These are phyloP conservation scores for Yponomeuta cagnagella DNA, from an alignment of 2,888 invertebrate species.

Conservation along the genomic window DNA sequence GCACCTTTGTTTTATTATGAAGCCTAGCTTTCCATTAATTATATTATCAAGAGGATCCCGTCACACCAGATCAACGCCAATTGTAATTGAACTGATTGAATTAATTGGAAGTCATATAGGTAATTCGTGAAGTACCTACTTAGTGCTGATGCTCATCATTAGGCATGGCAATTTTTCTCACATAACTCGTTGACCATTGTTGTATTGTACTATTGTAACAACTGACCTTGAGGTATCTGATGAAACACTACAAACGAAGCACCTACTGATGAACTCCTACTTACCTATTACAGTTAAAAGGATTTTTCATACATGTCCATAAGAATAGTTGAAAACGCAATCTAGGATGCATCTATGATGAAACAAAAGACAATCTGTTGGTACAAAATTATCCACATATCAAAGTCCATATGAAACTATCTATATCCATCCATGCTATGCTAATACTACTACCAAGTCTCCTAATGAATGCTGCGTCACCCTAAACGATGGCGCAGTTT, in stretches of 20 bases:
- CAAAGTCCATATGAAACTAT: no score
- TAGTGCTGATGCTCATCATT: neutral
- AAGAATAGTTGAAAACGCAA: neutral
- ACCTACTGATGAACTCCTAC: neutral
- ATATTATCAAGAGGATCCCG: neutral
- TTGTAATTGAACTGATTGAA: neutral
- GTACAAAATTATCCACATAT: no score
- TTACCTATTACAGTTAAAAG: neutral
- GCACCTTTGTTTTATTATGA: neutral
- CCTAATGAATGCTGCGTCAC: neutral
- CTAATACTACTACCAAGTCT: no score
- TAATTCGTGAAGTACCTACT: neutral
- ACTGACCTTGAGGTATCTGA: conserved; percentile 5
- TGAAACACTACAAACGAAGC: neutral
- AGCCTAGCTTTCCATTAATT: neutral
- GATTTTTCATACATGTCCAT: neutral
- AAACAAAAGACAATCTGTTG: neutral
- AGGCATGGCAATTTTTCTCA: conserved; percentile 13
- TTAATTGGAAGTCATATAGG: neutral
- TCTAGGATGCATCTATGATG: neutral
- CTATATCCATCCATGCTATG: no score
- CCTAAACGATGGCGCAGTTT: neutral
- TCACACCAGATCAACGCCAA: neutral
- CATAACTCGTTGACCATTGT: conserved; percentile 5
- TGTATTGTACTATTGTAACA: conserved; percentile 13